Percentiles rank a stretch among this genome's conserved stretches.
Conservation (phyloP, 2,888 invertebrate species). For the Noctuana brunneofusca region DNA sequence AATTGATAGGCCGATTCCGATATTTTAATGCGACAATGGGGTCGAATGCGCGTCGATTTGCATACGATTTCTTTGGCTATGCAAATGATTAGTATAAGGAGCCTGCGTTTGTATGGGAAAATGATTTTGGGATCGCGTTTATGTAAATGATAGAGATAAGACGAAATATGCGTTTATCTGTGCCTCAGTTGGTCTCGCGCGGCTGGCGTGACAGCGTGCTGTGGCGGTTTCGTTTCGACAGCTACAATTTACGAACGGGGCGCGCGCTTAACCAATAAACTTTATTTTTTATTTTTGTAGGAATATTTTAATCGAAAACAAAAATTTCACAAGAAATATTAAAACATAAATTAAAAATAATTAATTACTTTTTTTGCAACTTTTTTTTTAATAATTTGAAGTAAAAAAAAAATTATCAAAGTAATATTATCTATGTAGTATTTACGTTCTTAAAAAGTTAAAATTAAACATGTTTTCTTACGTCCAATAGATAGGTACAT, state of each 20-base stretch:
- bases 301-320: too few species aligned
- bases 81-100: conserved; percentile 69
- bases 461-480: too few species aligned
- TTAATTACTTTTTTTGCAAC: too few species aligned
- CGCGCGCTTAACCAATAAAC: conserved; percentile 26
- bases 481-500: not conserved
- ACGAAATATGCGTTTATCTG: conserved; percentile 66
- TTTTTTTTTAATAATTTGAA: too few species aligned
- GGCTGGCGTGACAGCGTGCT: conserved; percentile 65
- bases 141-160: conserved; percentile 77
- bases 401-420: too few species aligned
- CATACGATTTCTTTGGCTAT: conserved; percentile 75
- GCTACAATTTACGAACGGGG: conserved; percentile 45
- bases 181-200: conserved; percentile 76
- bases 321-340: too few species aligned
- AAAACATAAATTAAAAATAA: too few species aligned
- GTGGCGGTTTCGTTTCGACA: conserved; percentile 43
- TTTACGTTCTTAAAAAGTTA: too few species aligned
- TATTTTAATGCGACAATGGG: conserved; percentile 72
- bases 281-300: not conserved
- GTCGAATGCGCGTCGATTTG: conserved; percentile 68
- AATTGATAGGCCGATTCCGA: conserved; percentile 74
- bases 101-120: conserved; percentile 68
- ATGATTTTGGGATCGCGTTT: conserved; percentile 54
- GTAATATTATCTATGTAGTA: too few species aligned